Conservation (phyloP, 2,888 invertebrate genomes). For the Hyposoter dolosus region DNA sequence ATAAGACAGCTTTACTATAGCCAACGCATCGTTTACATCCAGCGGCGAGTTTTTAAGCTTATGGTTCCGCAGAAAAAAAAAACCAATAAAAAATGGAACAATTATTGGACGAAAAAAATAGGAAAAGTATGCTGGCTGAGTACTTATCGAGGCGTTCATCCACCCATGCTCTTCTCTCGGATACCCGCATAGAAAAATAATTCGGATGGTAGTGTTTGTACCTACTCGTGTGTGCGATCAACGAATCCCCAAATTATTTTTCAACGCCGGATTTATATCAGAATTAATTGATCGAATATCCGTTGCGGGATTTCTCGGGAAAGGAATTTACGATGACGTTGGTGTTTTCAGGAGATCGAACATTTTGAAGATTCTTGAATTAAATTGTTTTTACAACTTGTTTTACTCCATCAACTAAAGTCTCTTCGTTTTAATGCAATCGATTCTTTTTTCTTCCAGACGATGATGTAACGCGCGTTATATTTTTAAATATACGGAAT, state of each 20-base stretch:
- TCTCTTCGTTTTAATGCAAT: not conserved
- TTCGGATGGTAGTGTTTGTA: not conserved
- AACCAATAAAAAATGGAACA: constrained; percentile 26
- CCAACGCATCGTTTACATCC: not conserved
- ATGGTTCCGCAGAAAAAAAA: not conserved
- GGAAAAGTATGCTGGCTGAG: constrained; percentile 44
- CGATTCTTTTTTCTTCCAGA: not conserved
- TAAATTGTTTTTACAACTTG: not conserved
- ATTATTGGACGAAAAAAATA: constrained; percentile 35
- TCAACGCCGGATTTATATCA: constrained; percentile 36
- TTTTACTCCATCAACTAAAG: not conserved
- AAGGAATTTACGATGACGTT: constrained; percentile 1
- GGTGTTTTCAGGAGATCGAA: not conserved
- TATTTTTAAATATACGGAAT: not conserved
- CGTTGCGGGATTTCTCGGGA: not conserved
- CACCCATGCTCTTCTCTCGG: constrained; percentile 21
- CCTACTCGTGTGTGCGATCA: constrained; percentile 40
- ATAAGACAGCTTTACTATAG: not conserved
- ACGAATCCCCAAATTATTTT: constrained; percentile 57
- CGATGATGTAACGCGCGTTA: not conserved
- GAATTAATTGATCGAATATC: constrained; percentile 40
- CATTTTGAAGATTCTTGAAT: not conserved
- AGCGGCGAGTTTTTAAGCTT: not conserved
- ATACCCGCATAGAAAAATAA: constrained; percentile 33
- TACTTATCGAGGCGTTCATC: constrained; percentile 54